Evolutionary conservation across 2,797 vertebrate species (phyloP).

Genomic region (Linurgus olivaceus): DNA sequence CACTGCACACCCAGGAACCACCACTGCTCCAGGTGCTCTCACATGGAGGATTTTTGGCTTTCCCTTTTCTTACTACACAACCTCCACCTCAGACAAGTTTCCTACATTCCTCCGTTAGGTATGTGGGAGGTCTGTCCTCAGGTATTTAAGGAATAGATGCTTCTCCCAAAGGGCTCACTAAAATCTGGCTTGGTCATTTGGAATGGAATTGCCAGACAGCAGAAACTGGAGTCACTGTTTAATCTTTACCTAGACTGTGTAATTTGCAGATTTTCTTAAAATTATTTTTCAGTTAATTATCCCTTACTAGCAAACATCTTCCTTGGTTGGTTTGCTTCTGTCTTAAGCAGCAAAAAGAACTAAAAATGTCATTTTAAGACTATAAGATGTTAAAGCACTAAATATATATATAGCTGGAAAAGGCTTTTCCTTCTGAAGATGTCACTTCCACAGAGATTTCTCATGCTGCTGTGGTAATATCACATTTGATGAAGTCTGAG

Average conservation of each 20-base stretch:
- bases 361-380: neutral
- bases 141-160: neutral
- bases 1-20: no score
- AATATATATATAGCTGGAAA: neutral
- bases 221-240: neutral
- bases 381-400: neutral
- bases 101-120: neutral
- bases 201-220: neutral
- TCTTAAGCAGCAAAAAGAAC: neutral
- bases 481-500: constrained; percentile 27
- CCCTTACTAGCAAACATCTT: neutral
- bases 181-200: neutral
- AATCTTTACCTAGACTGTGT: neutral
- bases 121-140: neutral
- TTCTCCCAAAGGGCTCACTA: neutral
- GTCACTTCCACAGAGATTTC: neutral
- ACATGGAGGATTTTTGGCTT: neutral
- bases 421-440: neutral
- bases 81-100: neutral
- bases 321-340: neutral
- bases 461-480: neutral
- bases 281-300: neutral
- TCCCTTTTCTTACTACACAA: neutral
- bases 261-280: neutral
- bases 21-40: rapidly evolving